Evolutionary conservation across 1,140 invertebrate species (phyloP).

Genomic region (Brachionus rubens): DNA sequence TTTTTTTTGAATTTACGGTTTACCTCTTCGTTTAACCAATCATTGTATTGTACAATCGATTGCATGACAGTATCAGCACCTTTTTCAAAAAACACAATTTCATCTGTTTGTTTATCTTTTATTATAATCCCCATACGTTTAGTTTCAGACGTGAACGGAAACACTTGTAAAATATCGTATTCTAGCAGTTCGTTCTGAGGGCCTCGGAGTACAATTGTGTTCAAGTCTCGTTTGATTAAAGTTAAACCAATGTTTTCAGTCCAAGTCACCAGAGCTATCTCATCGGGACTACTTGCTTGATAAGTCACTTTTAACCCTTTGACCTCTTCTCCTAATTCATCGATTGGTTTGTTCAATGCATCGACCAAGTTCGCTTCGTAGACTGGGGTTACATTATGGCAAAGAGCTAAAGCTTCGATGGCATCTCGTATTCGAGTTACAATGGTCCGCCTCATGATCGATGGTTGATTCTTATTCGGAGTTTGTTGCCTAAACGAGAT

Average conservation of each 20-base stretch:
- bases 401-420: constrained; percentile 87
- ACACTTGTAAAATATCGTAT: constrained; percentile 88
- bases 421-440: constrained; percentile 79
- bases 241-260: constrained; percentile 69
- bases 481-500: constrained; percentile 50
- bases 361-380: constrained; percentile 66
- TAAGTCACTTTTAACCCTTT: constrained; percentile 60
- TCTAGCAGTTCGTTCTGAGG: constrained; percentile 67
- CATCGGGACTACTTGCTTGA: constrained; percentile 94
- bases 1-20: background rate
- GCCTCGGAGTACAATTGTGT: constrained; percentile 73
- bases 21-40: constrained; percentile 88
- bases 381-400: constrained; percentile 98
- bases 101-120: constrained; percentile 73
- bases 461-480: constrained; percentile 48
- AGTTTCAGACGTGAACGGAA: constrained; percentile 96
- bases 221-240: constrained; percentile 71
- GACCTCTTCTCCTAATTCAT: constrained; percentile 26
- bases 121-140: constrained; percentile 99
- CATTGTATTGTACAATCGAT: constrained; percentile 84
- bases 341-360: constrained; percentile 6
- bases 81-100: constrained; percentile 93
- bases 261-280: constrained; percentile 80
- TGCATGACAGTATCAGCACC: constrained; percentile 95
- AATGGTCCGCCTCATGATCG: constrained; percentile 64